Base-by-base conservation (phyloP, 1,140 invertebrate genomes). In the Hycleus cichorii region DNA sequence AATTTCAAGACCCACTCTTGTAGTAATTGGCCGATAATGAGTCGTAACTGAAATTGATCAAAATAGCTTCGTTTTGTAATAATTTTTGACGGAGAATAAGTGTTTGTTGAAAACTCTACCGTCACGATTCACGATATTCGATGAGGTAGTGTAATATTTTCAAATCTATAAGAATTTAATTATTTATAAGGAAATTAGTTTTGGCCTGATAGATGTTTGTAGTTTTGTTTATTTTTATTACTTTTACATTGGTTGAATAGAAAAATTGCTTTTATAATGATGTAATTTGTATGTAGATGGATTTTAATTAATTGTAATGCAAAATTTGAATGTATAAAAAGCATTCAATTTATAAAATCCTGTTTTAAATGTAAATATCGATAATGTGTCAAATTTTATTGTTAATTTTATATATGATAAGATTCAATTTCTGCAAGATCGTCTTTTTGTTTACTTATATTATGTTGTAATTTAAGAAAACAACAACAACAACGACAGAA, bases 281-380 rank as follows among this genome's bases (percentile, higher is more conserved):
- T 39, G 51, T 53, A 53, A 53, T 53, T 53, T 53, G 51, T 53
- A 53, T 53, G 51, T 53, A 53, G 42, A 53, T 53, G 44, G 51
- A 46, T 32, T 53, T 12, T 32, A 32, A 32, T 32, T 32, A 32
- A 32, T 32, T 32, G 39, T 53, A 53, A 53, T 53, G 51, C 27
- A 32, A 38, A 46, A 46, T 32, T 26, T 12, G 51, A 53, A 38
- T 26, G 49, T 18, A 25, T 44, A 52, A 52, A 52, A 43, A 18
- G 43, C 27, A 44, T 25, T 26, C 25, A 47, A 26, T 48, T 10
- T 32, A 53, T 39, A 53, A 53, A 45, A 42, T 7, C 39, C 32
- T 43, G 24, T 42, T 49, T 40, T 25, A 44, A 43, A 52, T 44
- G 32, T 52, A 52, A 43, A 44, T 44, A 52, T 44, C 27, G 50